Conservation (phyloP, 2,113 vertebrate species). For the Nannospalax galili region DNA sequence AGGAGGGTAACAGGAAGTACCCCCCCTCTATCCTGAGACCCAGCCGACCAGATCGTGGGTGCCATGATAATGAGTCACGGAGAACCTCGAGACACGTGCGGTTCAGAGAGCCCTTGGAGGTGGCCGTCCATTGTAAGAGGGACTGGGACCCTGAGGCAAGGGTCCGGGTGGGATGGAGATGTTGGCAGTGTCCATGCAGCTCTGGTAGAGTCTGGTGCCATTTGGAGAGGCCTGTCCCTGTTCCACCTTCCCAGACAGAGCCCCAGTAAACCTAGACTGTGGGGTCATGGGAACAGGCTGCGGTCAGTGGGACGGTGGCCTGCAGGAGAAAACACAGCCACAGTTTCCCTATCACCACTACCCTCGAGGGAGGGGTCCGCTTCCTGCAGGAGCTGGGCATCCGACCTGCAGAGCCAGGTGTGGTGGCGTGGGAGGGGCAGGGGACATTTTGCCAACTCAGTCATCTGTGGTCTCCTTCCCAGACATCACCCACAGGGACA, state of each 20-base stretch:
- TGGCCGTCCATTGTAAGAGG: conserved; percentile 89
- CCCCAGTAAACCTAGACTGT: rapidly evolving
- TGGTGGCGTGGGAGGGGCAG: rapidly evolving
- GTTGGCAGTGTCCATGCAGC: too few species aligned
- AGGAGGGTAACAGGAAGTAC: conserved; percentile 81
- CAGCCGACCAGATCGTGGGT: conserved; percentile 78
- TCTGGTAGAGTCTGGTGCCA: background rate
- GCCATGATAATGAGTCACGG: conserved; percentile 76
- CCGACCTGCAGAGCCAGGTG: rapidly evolving
- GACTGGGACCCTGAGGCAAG: rapidly evolving
- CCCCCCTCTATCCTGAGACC: conserved; percentile 93
- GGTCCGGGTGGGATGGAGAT: rapidly evolving
- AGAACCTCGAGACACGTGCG: conserved; percentile 90
- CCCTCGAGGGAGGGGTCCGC: too few species aligned
- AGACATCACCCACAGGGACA: conserved; percentile 58
- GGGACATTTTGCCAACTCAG: background rate
- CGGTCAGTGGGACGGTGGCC: rapidly evolving
- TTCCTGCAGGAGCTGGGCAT: rapidly evolving
- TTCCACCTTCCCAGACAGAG: background rate
- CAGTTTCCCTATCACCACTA: rapidly evolving
- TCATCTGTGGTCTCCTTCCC: background rate
- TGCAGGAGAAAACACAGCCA: background rate
- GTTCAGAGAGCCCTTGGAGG: conserved; percentile 93
- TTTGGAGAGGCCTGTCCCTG: rapidly evolving
- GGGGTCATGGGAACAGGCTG: rapidly evolving